Percentiles rank a stretch among this genome's conserved stretches.
These are phyloP conservation scores for Trididemnum miniatum DNA, from an alignment of 23 tunicate species.

Conservation along the genomic window DNA sequence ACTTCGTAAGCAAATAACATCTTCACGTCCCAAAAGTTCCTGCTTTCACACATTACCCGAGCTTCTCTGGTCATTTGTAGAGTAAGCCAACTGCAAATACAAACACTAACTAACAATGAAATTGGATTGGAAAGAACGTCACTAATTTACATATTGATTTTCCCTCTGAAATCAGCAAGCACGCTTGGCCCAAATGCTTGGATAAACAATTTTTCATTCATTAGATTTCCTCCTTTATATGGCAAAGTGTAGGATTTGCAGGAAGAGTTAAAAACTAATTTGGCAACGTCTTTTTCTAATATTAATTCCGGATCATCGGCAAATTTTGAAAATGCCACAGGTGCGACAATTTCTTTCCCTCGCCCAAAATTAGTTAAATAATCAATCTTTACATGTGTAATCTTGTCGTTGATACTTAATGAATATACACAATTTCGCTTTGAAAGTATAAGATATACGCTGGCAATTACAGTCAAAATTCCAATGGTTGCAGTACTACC, in stretches of 20 bases:
- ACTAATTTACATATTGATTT: too few species aligned
- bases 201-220: neutral
- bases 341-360: neutral
- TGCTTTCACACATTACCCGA: too few species aligned
- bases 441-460: neutral
- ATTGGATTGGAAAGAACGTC: too few species aligned
- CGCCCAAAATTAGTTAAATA: neutral
- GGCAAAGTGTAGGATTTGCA: neutral
- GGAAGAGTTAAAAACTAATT: neutral
- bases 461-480: too few species aligned
- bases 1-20: too few species aligned
- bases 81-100: too few species aligned
- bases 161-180: neutral
- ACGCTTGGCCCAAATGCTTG: constrained; percentile 1
- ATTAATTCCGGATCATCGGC: neutral
- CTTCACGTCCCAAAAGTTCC: too few species aligned
- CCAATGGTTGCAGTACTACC: neutral
- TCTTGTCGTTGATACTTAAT: neutral
- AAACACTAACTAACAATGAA: too few species aligned
- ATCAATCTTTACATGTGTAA: neutral
- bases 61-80: too few species aligned
- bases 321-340: neutral
- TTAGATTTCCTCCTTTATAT: neutral
- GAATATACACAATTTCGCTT: neutral
- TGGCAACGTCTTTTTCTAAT: neutral